Evolutionary conservation across 2,888 invertebrate species (phyloP).

Genomic region (Lobophora halterata): DNA sequence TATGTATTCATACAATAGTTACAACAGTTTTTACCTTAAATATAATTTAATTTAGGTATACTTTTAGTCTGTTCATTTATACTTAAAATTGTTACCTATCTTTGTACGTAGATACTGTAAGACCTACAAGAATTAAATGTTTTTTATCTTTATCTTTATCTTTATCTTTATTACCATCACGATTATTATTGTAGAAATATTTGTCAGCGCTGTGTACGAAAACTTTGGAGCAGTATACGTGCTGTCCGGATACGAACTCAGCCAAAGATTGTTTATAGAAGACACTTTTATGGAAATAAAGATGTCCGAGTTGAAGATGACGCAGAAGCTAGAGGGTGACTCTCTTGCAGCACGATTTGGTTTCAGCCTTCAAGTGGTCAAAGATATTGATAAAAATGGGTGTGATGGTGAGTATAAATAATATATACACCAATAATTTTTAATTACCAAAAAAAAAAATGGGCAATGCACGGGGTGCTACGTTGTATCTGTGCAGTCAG

Average conservation of each 20-base stretch:
- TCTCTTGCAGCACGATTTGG: constrained; percentile 40
- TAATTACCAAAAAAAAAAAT: too few species aligned
- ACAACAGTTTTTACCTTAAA: too few species aligned
- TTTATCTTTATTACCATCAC: neutral
- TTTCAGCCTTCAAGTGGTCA: constrained; percentile 49
- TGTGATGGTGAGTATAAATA: constrained; percentile 43
- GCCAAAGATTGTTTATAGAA: constrained; percentile 19
- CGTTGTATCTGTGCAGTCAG: too few species aligned
- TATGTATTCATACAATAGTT: too few species aligned
- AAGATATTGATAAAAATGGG: constrained; percentile 48
- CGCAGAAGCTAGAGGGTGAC: constrained; percentile 42
- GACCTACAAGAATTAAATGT: too few species aligned
- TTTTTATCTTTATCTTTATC: too few species aligned
- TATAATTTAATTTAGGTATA: too few species aligned
- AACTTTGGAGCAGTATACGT: constrained; percentile 52
- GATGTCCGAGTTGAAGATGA: constrained; percentile 36
- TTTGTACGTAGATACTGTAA: too few species aligned
- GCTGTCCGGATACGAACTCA: constrained; percentile 52
- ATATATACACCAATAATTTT: too few species aligned
- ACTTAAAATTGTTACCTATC: too few species aligned
- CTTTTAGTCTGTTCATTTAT: too few species aligned
- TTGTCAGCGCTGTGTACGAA: constrained; percentile 62
- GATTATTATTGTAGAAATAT: constrained; percentile 50
- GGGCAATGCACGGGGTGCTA: too few species aligned
- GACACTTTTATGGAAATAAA: constrained; percentile 18